These are phyloP conservation scores for Lasioglossum zephyrum DNA, from an alignment of 2,888 invertebrate genomes.

Conservation along the genomic window DNA sequence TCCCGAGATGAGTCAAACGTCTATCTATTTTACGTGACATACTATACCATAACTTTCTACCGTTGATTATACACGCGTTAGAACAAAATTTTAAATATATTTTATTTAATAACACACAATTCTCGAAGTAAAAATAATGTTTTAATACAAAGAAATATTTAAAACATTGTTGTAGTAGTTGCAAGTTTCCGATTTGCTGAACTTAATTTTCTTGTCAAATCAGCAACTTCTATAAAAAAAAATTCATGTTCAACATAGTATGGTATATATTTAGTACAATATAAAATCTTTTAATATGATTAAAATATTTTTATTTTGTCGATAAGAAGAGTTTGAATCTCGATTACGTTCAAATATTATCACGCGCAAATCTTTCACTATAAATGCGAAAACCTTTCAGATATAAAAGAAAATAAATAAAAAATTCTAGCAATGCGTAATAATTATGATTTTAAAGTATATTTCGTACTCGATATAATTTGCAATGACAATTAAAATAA, in stretches of 20 bases:
- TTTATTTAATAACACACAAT: slow-evolving; percentile 16
- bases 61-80: neutral
- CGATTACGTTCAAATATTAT: neutral
- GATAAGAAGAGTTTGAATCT: neutral
- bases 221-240: slow-evolving; percentile 25
- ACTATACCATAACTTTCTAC: neutral
- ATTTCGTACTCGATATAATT: neutral
- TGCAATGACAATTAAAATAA: neutral
- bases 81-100: slow-evolving; percentile 8
- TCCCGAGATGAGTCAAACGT: slow-evolving; percentile 40
- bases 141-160: neutral
- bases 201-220: slow-evolving; percentile 33
- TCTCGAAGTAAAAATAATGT: neutral
- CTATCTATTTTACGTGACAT: neutral
- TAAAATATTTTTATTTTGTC: slow-evolving; percentile 4
- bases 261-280: neutral
- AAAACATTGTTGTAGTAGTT: slow-evolving; percentile 25
- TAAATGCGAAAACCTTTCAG: neutral
- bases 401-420: slow-evolving; percentile 3
- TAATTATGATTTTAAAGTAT: neutral
- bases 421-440: neutral
- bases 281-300: neutral
- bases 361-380: neutral
- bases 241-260: slow-evolving; percentile 1
- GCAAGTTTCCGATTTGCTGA: neutral